A percentile compares a stretch with the other conserved stretches of the same genome.
Evolutionary conservation across 1,140 invertebrate species (phyloP).

Genomic region (Physella acuta): DNA sequence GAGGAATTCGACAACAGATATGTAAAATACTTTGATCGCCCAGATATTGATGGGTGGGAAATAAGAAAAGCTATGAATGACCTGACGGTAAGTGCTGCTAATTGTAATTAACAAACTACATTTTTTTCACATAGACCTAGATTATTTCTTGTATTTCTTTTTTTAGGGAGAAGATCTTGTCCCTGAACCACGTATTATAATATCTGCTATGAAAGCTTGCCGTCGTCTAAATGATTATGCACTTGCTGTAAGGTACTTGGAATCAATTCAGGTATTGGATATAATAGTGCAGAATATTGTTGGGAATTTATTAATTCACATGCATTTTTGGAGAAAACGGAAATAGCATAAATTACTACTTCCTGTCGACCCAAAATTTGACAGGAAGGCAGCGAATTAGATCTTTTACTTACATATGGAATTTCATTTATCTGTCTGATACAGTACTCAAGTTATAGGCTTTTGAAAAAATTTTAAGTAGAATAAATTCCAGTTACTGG

Average conservation of each 20-base stretch:
- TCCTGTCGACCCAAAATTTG: too few species aligned
- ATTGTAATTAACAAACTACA: too few species aligned
- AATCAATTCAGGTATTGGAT: conserved; percentile 78
- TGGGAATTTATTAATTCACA: not conserved
- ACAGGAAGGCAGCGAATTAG: too few species aligned
- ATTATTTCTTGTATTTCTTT: conserved; percentile 1
- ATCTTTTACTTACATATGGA: too few species aligned
- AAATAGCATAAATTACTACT: too few species aligned
- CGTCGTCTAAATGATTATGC: conserved; percentile 92
- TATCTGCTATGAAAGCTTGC: conserved; percentile 88
- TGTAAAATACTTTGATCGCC: conserved; percentile 71
- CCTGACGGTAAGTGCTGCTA: conserved; percentile 37
- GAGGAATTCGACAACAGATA: conserved; percentile 37
- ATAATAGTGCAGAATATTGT: not conserved
- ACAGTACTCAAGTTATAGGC: too few species aligned
- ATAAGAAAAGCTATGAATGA: conserved; percentile 71
- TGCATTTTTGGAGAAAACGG: too few species aligned
- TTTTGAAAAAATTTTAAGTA: too few species aligned
- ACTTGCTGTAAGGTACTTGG: conserved; percentile 87
- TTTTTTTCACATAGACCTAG: not conserved
- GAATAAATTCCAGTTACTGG: too few species aligned
- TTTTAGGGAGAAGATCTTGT: conserved; percentile 84
- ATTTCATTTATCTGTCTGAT: too few species aligned
- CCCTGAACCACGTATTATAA: conserved; percentile 91
- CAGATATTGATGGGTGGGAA: conserved; percentile 95